phyloP scores from a whole-genome alignment of 2,888 invertebrate genomes.

The Zelleria hepariella region DNA sequence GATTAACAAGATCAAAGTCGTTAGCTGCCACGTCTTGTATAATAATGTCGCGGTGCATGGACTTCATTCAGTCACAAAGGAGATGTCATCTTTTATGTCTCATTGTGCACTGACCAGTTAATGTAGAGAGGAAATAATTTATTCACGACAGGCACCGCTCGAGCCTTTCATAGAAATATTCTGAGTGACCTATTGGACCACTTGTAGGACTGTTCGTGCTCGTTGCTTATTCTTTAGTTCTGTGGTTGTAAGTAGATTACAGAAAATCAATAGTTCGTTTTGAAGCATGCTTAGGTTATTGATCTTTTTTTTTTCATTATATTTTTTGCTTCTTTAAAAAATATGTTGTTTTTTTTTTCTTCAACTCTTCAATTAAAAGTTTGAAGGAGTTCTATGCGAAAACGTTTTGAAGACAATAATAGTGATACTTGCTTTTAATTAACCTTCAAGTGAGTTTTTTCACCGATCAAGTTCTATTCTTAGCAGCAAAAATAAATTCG shows the following conservation, averaged over 20 bases:
- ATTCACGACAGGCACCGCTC: constrained; percentile 37
- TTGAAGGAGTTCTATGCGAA: too few species aligned
- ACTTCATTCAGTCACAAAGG: constrained; percentile 49
- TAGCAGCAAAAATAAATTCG: not conserved
- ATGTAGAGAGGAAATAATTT: constrained; percentile 59
- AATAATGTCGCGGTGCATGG: constrained; percentile 23
- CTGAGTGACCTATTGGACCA: constrained; percentile 21
- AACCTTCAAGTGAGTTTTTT: too few species aligned
- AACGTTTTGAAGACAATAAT: too few species aligned
- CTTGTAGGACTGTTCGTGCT: constrained; percentile 10
- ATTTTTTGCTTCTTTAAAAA: too few species aligned
- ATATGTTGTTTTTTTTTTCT: too few species aligned
- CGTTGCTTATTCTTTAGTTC: too few species aligned
- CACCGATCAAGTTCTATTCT: not conserved
- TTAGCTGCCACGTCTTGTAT: constrained; percentile 22
- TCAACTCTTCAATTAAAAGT: too few species aligned
- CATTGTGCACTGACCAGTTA: constrained; percentile 59
- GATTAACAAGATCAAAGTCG: constrained; percentile 35
- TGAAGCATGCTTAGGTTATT: too few species aligned
- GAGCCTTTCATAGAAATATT: constrained; percentile 18
- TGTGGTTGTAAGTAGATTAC: too few species aligned
- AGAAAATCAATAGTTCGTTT: too few species aligned
- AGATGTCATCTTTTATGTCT: constrained; percentile 57
- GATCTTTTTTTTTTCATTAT: too few species aligned
- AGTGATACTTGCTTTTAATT: constrained; percentile 34